Evolutionary conservation across 2,888 invertebrate species (phyloP).

Genomic region (Macaria liturata): DNA sequence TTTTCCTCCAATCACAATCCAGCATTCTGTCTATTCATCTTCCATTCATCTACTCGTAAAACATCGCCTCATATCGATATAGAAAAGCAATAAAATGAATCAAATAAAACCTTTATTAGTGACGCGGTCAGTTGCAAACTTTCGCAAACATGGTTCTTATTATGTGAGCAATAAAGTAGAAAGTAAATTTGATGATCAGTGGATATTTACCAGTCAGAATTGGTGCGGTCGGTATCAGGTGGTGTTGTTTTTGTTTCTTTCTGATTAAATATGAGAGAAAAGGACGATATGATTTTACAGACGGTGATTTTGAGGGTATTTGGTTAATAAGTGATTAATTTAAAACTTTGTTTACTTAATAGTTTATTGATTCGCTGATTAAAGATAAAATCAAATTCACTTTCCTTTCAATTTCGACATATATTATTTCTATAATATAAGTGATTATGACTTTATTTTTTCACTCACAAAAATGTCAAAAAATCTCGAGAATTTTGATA

Average conservation of each 20-base stretch:
- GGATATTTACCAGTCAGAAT: slow-evolving; percentile 9
- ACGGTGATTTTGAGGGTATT: too few relatives aligned
- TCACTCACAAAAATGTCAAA: too few relatives aligned
- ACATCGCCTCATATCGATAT: slow-evolving; percentile 34
- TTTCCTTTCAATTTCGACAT: too few relatives aligned
- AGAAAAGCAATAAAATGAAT: slow-evolving; percentile 35
- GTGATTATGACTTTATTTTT: too few relatives aligned
- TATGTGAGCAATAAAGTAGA: slow-evolving; percentile 10
- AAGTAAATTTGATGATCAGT: slow-evolving; percentile 13
- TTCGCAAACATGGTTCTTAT: slow-evolving; percentile 17
- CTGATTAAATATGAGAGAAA: slow-evolving; percentile 13
- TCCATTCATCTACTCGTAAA: slow-evolving; percentile 27
- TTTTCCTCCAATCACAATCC: slow-evolving; percentile 27
- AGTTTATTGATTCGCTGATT: too few relatives aligned
- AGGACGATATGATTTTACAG: too few relatives aligned
- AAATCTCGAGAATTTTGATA: too few relatives aligned
- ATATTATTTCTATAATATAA: too few relatives aligned
- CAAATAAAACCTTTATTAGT: slow-evolving; percentile 36
- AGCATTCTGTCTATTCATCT: slow-evolving; percentile 27
- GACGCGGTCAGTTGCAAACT: slow-evolving; percentile 27
- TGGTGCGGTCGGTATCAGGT: slow-evolving; percentile 20
- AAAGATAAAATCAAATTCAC: too few relatives aligned
- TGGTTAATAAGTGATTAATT: too few relatives aligned
- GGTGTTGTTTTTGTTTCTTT: slow-evolving; percentile 27
- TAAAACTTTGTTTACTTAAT: too few relatives aligned